Evolutionary conservation across 1,140 invertebrate genomes (phyloP), one percentile per base, ranked within the genome.

Genomic region (Papilio glaucus): DNA sequence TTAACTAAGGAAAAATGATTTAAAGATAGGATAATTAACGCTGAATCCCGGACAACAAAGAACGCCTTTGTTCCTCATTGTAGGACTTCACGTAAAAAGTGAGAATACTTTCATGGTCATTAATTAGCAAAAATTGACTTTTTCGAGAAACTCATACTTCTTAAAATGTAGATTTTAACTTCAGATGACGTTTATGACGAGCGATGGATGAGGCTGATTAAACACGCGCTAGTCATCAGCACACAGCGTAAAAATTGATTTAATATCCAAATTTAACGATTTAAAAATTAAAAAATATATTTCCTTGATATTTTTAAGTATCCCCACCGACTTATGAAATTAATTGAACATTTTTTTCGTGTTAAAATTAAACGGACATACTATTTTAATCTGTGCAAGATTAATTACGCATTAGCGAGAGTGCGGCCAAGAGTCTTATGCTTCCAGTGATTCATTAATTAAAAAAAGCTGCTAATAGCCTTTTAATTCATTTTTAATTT

Each of bases 1-100:
- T 68, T 75, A 80, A 80, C 65, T 72, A 77, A 72, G 42, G 60
- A 84, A 80, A 81, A 82, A 78, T 81, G 80, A 85, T 84, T 85
- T 82, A 84, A 79, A 41, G 69, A n/a, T 33, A 26, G 57, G 67
- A 75, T 78, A 81, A 81, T 84, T 84, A 83, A 76, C 29, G 45
- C 18, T 38, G 37, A 65, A 39, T 65, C 62, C 18, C 37, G 15
- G 37, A 65, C 62, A 65, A 65, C 62, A 65, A 65, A 41, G 62
- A 15, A 65, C 37, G 15, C 62, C 18, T 65, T 65, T 65, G 62
- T 65, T 65, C 62, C 12, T 13, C 62, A 21, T 41, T 37, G n/a
- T 65, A 38, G n/a, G 38, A 41, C 62, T 65, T 21, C 10, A 65
- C 62, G 62, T 65, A 65, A 39, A 65, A 65, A 65, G 33, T 24